A percentile compares a stretch with the other conserved stretches of the same genome.
Evolutionary conservation across 2,797 vertebrate species (phyloP).

Genomic region (Rallus crepitans): DNA sequence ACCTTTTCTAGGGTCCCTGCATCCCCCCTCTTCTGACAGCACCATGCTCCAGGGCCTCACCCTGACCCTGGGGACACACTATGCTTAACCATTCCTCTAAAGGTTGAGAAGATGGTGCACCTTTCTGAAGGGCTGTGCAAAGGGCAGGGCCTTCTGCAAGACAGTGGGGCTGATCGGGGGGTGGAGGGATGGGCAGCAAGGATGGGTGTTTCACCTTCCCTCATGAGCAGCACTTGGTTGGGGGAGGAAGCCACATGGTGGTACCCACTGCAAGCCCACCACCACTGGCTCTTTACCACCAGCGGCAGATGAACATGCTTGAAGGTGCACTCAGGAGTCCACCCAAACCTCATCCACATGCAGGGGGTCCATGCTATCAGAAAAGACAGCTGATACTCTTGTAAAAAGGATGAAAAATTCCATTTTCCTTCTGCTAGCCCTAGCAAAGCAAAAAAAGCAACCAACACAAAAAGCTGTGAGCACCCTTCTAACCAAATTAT

Average conservation of each 20-base stretch:
- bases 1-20: neutral
- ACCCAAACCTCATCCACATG: neutral
- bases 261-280: neutral
- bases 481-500: neutral
- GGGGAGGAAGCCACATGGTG: neutral
- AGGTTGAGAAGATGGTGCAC: rapidly evolving
- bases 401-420: neutral
- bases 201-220: neutral
- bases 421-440: neutral
- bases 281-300: neutral
- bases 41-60: rapidly evolving
- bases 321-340: neutral
- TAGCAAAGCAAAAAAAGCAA: neutral
- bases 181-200: neutral
- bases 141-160: neutral
- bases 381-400: neutral
- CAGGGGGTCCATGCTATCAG: neutral
- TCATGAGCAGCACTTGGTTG: neutral
- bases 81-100: no score
- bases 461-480: neutral
- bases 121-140: neutral
- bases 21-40: neutral
- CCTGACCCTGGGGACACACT: no score
- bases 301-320: neutral
- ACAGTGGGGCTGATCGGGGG: rapidly evolving